Evolutionary conservation across 1,140 invertebrate genomes (phyloP), one percentile per base, ranked within the genome.

Genomic region (Drosophila neocordata): DNA sequence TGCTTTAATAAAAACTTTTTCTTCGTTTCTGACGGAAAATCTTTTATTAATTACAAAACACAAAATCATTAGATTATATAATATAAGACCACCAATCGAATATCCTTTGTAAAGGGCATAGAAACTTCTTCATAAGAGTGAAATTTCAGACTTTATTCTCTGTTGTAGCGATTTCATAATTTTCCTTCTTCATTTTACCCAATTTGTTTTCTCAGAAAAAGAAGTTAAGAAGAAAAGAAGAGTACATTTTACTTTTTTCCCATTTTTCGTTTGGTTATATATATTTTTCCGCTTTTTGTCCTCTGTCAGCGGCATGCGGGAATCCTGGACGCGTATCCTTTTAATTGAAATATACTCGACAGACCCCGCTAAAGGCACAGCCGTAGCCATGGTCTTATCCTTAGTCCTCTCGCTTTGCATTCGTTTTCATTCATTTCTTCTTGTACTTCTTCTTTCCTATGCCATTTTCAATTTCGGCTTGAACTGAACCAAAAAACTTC

Each of bases 271-370:
- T 18, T 8, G 5, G 27, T 57, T 9, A 53, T 15, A 31, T 48
- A 13, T 35, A 65, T 64, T 57, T 55, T 62, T 41, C 34, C 56
- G 62, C 78, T 77, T 81, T 78, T 74, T 61, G 57, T 61, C 64
- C 65, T 65, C 82, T 87, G 82, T 85, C 81, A 85, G 83, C 56
- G 70, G 52, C 82, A 85, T 67, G 74, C 74, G 48, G 64, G 79
- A 73, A 69, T 81, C 77, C 82, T 76, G 68, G 65, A 38, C 72
- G 83, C 68, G 76, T 79, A 88, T 77, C 75, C 83, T 88, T 87
- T 87, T 88, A 87, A 87, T 88, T 87, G 83, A 88, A 87, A 88
- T 72, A 73, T 69, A 65, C 79, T 66, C 41, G 41, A 3, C 18
- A 18, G 22, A 20, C 53, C 44, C 58, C 22, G 37, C 57, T 27